Evolutionary conservation across 2,113 vertebrate genomes (phyloP).

Genomic region (Atractosteus spatula): DNA sequence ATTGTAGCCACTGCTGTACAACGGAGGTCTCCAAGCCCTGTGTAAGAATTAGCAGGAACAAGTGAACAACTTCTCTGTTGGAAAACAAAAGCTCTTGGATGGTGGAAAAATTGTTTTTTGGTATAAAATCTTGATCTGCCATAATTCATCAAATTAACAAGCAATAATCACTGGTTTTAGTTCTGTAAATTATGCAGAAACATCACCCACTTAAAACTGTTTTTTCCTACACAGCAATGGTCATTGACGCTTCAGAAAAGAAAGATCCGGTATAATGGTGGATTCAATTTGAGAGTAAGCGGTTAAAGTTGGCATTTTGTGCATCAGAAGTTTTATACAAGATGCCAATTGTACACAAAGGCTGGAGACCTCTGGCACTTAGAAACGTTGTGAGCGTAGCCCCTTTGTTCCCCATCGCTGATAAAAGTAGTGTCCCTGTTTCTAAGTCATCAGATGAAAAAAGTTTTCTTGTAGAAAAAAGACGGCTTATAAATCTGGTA

Average conservation of each 20-base stretch:
- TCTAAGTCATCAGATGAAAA: constrained; percentile 27
- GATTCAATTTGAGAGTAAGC: no score
- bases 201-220: constrained; percentile 1
- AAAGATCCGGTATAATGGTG: no score
- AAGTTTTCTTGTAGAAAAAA: constrained; percentile 20
- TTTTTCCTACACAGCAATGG: constrained; percentile 2
- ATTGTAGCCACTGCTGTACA: constrained; percentile 26
- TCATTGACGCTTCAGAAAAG: background rate
- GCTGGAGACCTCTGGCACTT: constrained; percentile 30
- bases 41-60: constrained; percentile 6
- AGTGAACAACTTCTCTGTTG: background rate
- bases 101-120: constrained; percentile 26
- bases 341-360: constrained; percentile 10
- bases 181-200: background rate
- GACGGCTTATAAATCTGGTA: constrained; percentile 40
- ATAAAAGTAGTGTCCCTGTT: constrained; percentile 34
- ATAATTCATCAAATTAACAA: constrained; percentile 14
- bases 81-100: constrained; percentile 12
- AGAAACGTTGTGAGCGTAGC: constrained; percentile 17
- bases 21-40: constrained; percentile 20
- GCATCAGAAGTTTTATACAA: background rate
- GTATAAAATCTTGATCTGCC: constrained; percentile 22
- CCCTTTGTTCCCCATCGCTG: constrained; percentile 3
- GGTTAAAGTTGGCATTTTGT: no score
- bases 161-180: background rate